Percentiles rank a stretch among this genome's conserved stretches.
These are phyloP conservation scores for Automeris io DNA, from an alignment of 2,888 invertebrate species.

Conservation along the genomic window DNA sequence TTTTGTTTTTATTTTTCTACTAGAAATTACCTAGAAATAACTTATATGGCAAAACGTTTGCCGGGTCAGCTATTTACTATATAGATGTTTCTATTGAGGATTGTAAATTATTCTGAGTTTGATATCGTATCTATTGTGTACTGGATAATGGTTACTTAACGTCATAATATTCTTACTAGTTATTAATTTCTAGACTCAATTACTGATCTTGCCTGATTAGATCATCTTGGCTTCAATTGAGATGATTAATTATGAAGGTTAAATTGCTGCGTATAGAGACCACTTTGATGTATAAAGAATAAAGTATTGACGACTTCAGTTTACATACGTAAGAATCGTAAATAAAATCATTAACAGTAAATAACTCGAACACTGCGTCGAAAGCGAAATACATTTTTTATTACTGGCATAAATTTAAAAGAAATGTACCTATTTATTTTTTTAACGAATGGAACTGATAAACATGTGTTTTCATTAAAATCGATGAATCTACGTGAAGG, in stretches of 20 bases:
- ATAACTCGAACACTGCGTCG: no score
- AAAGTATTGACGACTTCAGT: neutral
- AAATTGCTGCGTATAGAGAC: slow-evolving; percentile 14
- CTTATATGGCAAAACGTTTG: no score
- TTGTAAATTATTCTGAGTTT: neutral
- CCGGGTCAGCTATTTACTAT: no score
- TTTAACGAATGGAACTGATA: neutral
- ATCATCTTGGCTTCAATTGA: slow-evolving; percentile 24
- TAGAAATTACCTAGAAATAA: no score
- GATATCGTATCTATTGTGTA: neutral
- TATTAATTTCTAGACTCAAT: slow-evolving; percentile 15
- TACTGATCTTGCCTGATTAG: slow-evolving; percentile 21
- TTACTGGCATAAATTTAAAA: neutral
- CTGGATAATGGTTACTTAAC: slow-evolving; percentile 1
- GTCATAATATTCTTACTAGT: slow-evolving; percentile 15
- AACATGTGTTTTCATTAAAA: neutral
- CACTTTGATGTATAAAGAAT: slow-evolving; percentile 12
- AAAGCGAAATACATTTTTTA: no score
- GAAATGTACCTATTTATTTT: neutral
- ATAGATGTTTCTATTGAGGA: no score
- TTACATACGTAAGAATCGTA: no score
- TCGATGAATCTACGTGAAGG: neutral
- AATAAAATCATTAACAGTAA: no score
- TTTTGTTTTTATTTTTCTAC: no score
- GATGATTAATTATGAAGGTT: slow-evolving; percentile 25